Conservation (phyloP, 35 echinoderm and acorn worm genomes). For the Eucidaris tribuloides region DNA sequence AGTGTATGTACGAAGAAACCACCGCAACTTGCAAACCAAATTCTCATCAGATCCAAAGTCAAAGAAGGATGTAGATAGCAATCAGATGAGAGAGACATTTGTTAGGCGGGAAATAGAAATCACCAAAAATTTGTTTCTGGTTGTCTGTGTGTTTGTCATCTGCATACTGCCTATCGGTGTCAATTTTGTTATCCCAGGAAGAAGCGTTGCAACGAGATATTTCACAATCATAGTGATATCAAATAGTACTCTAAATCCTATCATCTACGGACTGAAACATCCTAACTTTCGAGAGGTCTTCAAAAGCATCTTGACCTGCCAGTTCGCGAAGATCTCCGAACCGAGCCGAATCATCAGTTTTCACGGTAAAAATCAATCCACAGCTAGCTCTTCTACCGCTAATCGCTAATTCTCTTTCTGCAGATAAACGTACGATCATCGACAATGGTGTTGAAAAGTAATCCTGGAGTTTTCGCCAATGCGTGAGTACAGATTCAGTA, state of each 20-base stretch:
- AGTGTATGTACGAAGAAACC: too few relatives aligned
- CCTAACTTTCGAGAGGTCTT: conserved; percentile 47
- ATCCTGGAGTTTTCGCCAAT: too few relatives aligned
- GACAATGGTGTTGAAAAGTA: too few relatives aligned
- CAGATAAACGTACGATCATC: too few relatives aligned
- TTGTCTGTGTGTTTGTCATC: conserved; percentile 24
- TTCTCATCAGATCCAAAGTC: too few relatives aligned
- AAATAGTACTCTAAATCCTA: conserved; percentile 26
- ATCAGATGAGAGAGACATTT: neutral
- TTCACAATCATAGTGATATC: neutral
- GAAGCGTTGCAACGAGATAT: neutral
- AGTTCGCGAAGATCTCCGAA: neutral
- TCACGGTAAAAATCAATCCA: too few relatives aligned
- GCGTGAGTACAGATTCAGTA: too few relatives aligned
- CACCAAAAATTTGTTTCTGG: conserved; percentile 31
- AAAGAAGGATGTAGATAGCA: too few relatives aligned
- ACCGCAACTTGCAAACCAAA: too few relatives aligned
- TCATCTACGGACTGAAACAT: conserved; percentile 38
- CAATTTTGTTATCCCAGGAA: neutral
- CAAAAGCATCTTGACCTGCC: conserved; percentile 29
- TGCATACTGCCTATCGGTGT: conserved; percentile 9
- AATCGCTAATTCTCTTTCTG: too few relatives aligned
- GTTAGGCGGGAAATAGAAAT: neutral
- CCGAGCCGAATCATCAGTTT: too few relatives aligned
- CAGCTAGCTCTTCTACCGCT: too few relatives aligned